phyloP scores from a whole-genome alignment of 37 sponge, comb jelly and placozoan species.

The Diacarnus erythraeanus region DNA sequence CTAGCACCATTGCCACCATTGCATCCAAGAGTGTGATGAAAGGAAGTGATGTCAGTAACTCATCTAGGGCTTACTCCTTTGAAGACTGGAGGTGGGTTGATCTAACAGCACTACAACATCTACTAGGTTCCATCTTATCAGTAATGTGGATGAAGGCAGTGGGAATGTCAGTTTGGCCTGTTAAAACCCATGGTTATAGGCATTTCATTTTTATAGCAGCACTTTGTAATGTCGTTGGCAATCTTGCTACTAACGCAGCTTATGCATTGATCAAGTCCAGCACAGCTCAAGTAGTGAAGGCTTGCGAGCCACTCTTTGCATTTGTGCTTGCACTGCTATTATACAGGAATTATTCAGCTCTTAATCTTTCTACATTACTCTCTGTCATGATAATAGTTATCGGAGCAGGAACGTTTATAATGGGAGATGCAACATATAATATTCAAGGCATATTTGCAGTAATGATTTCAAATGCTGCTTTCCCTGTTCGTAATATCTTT shows the following conservation, averaged over 20 bases:
- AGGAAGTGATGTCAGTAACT: neutral
- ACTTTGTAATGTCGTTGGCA: neutral
- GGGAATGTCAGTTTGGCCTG: neutral
- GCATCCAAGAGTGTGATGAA: neutral
- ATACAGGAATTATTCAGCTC: neutral
- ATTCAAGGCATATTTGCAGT: neutral
- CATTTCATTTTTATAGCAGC: neutral
- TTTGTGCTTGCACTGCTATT: neutral
- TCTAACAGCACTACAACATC: neutral
- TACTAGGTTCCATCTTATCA: neutral
- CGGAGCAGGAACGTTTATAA: neutral
- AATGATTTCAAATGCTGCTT: slow-evolving; percentile 4
- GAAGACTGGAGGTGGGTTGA: neutral
- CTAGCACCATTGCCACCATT: neutral
- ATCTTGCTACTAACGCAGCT: neutral
- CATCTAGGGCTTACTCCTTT: neutral
- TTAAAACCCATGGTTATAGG: too few species aligned
- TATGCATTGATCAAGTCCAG: neutral
- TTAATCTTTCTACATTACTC: neutral
- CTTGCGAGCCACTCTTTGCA: neutral
- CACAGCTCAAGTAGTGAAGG: neutral
- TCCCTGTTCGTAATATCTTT: neutral
- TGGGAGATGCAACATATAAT: neutral
- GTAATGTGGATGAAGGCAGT: neutral
- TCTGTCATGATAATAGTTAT: neutral